Evolutionary conservation across 2,113 vertebrate genomes (phyloP).

Genomic region (Euleptes europaea): DNA sequence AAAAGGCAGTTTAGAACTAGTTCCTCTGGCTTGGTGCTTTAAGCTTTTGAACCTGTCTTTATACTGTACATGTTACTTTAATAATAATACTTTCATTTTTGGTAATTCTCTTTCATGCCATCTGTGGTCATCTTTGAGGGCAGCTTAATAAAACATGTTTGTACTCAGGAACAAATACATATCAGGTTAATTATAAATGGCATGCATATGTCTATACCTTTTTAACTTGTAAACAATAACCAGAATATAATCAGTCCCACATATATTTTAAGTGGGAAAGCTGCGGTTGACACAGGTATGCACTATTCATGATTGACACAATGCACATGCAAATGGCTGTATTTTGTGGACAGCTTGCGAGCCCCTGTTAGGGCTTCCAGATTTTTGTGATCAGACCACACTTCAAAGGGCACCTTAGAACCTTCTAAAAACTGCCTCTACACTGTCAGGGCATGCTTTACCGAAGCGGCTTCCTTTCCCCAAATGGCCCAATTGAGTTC

Average conservation of each 20-base stretch:
- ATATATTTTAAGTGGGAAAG: not conserved
- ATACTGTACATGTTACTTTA: not conserved
- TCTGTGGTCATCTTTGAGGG: not conserved
- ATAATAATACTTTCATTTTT: not conserved
- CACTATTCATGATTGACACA: not conserved
- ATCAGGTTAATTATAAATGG: not conserved
- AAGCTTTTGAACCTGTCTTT: constrained; percentile 23
- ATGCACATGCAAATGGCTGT: not conserved
- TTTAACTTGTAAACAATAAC: not conserved
- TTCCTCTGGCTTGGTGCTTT: not conserved
- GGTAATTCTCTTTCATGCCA: not conserved
- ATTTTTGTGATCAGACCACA: too few relatives aligned
- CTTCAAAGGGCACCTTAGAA: too few relatives aligned
- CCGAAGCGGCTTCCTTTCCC: too few relatives aligned
- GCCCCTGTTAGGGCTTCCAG: too few relatives aligned
- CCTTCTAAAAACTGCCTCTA: too few relatives aligned
- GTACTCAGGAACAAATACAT: not conserved
- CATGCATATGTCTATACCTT: not conserved
- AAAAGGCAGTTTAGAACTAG: not conserved
- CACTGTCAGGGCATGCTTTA: too few relatives aligned
- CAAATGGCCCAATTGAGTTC: too few relatives aligned
- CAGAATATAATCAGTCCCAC: too few relatives aligned
- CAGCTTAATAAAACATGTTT: not conserved
- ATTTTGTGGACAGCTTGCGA: too few relatives aligned
- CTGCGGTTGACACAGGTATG: not conserved